Conservation (phyloP, 2,888 invertebrate genomes). For the Stenodema calcarata region DNA sequence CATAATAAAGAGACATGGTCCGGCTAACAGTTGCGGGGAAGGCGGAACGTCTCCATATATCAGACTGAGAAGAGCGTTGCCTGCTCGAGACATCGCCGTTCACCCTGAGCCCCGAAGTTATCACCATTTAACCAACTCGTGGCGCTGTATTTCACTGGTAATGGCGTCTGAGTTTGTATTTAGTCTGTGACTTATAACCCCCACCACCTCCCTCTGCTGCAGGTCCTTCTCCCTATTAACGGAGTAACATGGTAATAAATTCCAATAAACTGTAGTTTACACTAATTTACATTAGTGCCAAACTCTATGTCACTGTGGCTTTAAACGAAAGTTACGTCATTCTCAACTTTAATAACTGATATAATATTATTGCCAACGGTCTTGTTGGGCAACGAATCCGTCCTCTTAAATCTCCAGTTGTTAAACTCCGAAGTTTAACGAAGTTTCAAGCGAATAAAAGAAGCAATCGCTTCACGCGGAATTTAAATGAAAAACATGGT, state of each 20-base stretch:
- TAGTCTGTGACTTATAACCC: not conserved
- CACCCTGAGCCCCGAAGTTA: constrained; percentile 24
- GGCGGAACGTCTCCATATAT: not conserved
- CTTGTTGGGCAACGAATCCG: no score
- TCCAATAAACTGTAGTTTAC: no score
- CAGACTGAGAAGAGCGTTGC: not conserved
- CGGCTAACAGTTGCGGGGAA: not conserved
- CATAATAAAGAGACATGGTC: constrained; percentile 2
- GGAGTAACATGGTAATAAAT: not conserved
- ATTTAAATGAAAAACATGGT: no score
- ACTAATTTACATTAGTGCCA: no score
- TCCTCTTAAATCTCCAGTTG: no score
- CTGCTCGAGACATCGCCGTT: not conserved
- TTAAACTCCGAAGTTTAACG: no score
- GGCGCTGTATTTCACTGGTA: constrained; percentile 26
- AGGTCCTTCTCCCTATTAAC: not conserved
- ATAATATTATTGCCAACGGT: no score
- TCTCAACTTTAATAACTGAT: no score
- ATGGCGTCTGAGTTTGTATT: constrained; percentile 7
- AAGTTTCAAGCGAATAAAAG: no score
- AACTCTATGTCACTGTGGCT: no score
- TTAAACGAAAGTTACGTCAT: no score
- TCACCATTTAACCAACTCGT: constrained; percentile 22
- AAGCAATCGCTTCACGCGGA: no score
- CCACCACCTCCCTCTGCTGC: not conserved